Evolutionary conservation across 2,888 invertebrate species (phyloP).

Genomic region (Drosophila eohydei): DNA sequence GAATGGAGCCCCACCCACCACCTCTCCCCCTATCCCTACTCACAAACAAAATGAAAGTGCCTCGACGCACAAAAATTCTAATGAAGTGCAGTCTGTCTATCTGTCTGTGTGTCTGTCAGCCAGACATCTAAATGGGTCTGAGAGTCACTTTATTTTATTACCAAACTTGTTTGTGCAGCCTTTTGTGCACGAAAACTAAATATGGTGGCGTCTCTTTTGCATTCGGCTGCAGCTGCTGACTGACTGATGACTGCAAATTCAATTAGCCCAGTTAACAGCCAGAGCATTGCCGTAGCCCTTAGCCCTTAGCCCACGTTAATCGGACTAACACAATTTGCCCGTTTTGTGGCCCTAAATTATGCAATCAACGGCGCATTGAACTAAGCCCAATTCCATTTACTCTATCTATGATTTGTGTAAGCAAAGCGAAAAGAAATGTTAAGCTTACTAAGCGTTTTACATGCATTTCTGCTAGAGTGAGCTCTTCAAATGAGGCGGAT

Average conservation of each 20-base stretch:
- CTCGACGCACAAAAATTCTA: conserved; percentile 62
- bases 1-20: not conserved
- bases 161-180: conserved; percentile 49
- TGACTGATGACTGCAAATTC: conserved; percentile 52
- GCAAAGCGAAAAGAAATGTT: not conserved
- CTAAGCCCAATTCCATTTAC: conserved; percentile 6
- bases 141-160: conserved; percentile 74
- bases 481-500: not conserved
- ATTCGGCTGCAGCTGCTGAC: conserved; percentile 16
- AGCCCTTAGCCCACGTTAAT: conserved; percentile 38
- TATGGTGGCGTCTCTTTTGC: conserved; percentile 34
- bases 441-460: not conserved
- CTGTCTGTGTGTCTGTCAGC: not conserved
- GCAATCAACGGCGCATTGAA: conserved; percentile 56
- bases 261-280: conserved; percentile 65
- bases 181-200: conserved; percentile 62
- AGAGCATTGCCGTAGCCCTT: conserved; percentile 19
- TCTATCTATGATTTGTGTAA: not conserved
- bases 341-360: conserved; percentile 57
- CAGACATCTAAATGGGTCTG: conserved; percentile 27
- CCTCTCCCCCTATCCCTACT: too few species aligned
- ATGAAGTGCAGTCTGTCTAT: conserved; percentile 53
- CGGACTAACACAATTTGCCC: conserved; percentile 64
- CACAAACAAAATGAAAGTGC: conserved; percentile 47
- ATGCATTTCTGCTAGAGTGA: not conserved